Conservation (phyloP, 1,140 invertebrate species). For the Papilio xuthus region DNA sequence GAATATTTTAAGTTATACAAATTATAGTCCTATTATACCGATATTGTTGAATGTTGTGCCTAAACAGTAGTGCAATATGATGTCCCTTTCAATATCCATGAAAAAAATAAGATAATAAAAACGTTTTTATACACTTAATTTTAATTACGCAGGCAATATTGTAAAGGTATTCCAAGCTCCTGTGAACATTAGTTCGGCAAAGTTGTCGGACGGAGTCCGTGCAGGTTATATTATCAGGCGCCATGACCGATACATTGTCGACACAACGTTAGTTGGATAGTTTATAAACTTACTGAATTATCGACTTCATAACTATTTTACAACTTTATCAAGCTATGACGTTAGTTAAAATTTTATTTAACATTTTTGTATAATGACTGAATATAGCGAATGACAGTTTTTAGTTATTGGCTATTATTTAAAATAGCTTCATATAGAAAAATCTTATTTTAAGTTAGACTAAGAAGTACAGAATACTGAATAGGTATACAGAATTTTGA, state of each 20-base stretch:
- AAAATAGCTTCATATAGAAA: no score
- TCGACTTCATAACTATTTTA: neutral
- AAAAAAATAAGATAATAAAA: no score
- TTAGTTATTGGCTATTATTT: no score
- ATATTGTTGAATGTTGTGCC: no score
- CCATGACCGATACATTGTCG: neutral
- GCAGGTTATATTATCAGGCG: neutral
- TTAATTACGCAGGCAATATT: neutral
- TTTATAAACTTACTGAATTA: neutral
- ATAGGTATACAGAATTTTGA: no score
- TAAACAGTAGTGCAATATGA: no score
- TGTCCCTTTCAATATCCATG: no score
- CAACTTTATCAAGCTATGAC: conserved; percentile 2
- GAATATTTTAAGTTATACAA: neutral
- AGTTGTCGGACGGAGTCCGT: neutral
- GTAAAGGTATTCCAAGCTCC: neutral
- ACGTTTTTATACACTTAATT: neutral
- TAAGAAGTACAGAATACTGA: no score
- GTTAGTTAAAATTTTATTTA: neutral
- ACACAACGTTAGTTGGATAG: conserved; percentile 1
- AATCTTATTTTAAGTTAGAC: no score
- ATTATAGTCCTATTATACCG: no score
- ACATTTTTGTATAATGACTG: no score
- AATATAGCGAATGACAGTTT: no score
- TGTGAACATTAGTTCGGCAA: conserved; percentile 7